Base-by-base conservation (phyloP, 2,797 vertebrate genomes). In the Neosilurus mollespiculum region DNA sequence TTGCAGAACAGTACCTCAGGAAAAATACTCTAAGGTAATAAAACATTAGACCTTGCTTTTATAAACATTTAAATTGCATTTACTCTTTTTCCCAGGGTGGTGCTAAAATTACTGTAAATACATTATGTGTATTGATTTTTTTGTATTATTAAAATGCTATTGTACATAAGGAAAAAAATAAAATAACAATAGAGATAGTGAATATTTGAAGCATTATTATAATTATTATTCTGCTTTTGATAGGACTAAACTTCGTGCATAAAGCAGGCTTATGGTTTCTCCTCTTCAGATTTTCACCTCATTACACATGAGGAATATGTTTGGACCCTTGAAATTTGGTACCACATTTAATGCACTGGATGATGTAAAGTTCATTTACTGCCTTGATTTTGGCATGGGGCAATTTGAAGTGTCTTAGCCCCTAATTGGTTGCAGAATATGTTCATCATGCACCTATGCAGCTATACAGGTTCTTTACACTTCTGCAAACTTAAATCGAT, bases 401-500 rank as follows among this genome's bases (percentile, higher is more conserved):
- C 49, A 78, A 70, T 22, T 49, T 10, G 53, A 11, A n/a, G 24
- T 49, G n/a, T 59, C 81, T 77, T 10, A 61, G 34, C 10, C 30
- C 43, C 53, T 26, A 54, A 18, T 78, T n/a, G 24, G n/a, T 26
- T 54, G 51, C 51, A 26, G 18, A 62, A 34, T 75, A 59, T 56
- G 9, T 15, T 54, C 18, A 49, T 22, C 56, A 53, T 81, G 70
- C 14, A 51, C n/a, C 43, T 67, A 18, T 58, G 37, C 62, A 76
- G 54, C 18, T 65, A 16, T 79, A 67, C 72, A 37, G 58, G 26
- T 18, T 70, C 15, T 64, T 59, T 26, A 22, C 64, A 34, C 11
- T 53, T 56, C 54, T 22, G 43, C 51, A 69, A 85, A 81, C 84
- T 90, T 69, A 87, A 54, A 58, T 69, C 87, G 91, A 90, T 90